phyloP scores from a whole-genome alignment of 2,113 vertebrate genomes.

The Bos taurus region ARS-UCD2.0 NC_037332.1:13384501-13385000 shows the following conservation, averaged over 20 bases:
- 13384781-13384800: background rate
- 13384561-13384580: background rate
- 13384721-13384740: background rate
- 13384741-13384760: background rate
- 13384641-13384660: background rate
- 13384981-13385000: background rate
- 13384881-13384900: background rate
- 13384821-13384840: accelerated
- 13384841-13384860: background rate
- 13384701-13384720: background rate
- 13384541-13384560: background rate
- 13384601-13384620: background rate
- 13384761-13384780: background rate
- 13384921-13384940: background rate
- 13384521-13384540: background rate
- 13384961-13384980: background rate
- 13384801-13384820: background rate
- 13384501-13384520: background rate
- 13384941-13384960: background rate
- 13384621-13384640: background rate
- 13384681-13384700: background rate
- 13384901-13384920: background rate
- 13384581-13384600: background rate
- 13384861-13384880: background rate
- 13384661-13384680: background rate